These are phyloP conservation scores for Schlechtendalia chinensis DNA, from an alignment of 1,140 invertebrate genomes.

Conservation along the genomic window DNA sequence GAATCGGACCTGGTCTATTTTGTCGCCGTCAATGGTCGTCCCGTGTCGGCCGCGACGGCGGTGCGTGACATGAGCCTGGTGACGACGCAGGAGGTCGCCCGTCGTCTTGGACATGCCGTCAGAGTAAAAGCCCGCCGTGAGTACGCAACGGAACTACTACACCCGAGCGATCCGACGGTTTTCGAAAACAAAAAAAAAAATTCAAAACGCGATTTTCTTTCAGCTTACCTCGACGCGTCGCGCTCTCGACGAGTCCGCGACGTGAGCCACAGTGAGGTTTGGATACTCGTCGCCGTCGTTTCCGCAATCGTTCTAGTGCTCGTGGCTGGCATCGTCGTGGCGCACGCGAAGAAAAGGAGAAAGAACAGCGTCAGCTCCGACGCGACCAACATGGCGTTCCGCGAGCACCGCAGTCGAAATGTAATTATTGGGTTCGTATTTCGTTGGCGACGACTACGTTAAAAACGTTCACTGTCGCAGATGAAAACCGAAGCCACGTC, in stretches of 20 bases:
- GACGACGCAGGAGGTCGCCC: constrained; percentile 69
- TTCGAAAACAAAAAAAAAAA: too few relatives aligned
- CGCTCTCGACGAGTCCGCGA: background rate
- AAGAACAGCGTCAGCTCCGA: constrained; percentile 25
- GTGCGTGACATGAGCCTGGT: constrained; percentile 76
- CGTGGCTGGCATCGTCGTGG: background rate
- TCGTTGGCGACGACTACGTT: too few relatives aligned
- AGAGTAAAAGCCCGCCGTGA: constrained; percentile 81
- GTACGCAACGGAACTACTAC: background rate
- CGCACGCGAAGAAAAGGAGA: constrained; percentile 22
- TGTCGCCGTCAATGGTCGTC: constrained; percentile 71
- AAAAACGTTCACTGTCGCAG: background rate
- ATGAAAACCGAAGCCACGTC: constrained; percentile 36
- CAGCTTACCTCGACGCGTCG: constrained; percentile 20
- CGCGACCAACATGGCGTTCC: background rate
- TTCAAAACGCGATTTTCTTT: background rate
- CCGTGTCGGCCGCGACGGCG: constrained; percentile 73
- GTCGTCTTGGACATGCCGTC: constrained; percentile 72
- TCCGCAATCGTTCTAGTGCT: background rate
- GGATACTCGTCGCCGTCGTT: background rate
- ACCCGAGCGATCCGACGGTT: background rate
- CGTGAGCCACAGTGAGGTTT: background rate
- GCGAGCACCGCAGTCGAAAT: background rate
- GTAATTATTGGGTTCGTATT: too few relatives aligned
- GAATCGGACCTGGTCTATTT: constrained; percentile 69